Conservation (phyloP, 2,113 vertebrate genomes). For the Etheostoma spectabile region DNA sequence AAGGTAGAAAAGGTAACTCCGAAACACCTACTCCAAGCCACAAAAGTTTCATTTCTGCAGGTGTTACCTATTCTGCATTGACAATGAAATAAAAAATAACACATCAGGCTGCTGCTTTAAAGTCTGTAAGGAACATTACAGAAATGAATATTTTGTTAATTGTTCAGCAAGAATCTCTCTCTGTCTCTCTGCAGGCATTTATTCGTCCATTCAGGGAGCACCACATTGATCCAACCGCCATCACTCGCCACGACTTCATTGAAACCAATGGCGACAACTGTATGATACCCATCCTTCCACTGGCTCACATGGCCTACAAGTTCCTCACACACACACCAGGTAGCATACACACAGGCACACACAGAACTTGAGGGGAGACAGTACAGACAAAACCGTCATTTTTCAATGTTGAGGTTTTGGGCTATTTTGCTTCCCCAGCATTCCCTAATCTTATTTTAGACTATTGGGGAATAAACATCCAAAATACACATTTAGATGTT, state of each 20-base stretch:
- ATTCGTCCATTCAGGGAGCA: constrained; percentile 86
- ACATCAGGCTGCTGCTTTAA: neutral
- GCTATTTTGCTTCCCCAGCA: too few relatives aligned
- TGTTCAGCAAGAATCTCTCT: neutral
- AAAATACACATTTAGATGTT: too few relatives aligned
- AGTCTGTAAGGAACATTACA: neutral
- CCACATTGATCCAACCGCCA: constrained; percentile 86
- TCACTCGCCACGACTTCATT: constrained; percentile 86
- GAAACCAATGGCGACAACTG: constrained; percentile 88
- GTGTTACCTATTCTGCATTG: too few relatives aligned
- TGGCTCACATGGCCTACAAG: constrained; percentile 84
- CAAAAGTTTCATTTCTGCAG: too few relatives aligned
- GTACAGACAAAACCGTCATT: too few relatives aligned
- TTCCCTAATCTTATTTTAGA: too few relatives aligned
- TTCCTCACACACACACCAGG: constrained; percentile 83
- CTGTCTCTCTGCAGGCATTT: constrained; percentile 77
- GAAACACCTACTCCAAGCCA: too few relatives aligned
- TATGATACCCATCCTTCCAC: constrained; percentile 84
- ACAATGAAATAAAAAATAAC: neutral
- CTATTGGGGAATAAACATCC: too few relatives aligned
- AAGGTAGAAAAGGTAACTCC: too few relatives aligned
- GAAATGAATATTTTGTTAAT: neutral
- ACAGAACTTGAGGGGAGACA: too few relatives aligned
- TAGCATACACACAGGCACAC: constrained; percentile 43
- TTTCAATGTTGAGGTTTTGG: too few relatives aligned